Evolutionary conservation across 2,797 vertebrate species (phyloP).

Genomic region (Pseudomugil tenellus): DNA sequence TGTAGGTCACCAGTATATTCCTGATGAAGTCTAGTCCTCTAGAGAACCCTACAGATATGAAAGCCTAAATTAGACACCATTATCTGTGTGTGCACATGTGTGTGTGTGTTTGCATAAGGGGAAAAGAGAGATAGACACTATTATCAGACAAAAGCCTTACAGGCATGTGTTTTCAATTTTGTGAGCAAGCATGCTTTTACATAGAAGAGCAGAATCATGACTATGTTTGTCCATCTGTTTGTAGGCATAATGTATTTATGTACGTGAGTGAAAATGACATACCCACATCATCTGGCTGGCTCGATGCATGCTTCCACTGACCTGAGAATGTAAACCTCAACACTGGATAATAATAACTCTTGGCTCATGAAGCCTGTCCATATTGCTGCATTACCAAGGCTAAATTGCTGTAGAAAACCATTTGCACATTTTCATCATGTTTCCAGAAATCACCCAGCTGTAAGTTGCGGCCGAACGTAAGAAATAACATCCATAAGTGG

Average conservation of each 20-base stretch:
- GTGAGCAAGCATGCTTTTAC: constrained; percentile 59
- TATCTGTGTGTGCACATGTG: constrained; percentile 59
- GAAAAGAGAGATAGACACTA: constrained; percentile 39
- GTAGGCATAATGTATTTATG: constrained; percentile 50
- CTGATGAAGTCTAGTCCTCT: constrained; percentile 80
- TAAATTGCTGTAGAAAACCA: constrained; percentile 51
- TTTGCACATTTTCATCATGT: constrained; percentile 26
- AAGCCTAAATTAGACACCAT: constrained; percentile 79
- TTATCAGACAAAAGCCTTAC: constrained; percentile 65
- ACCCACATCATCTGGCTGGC: constrained; percentile 44
- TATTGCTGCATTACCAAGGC: constrained; percentile 53
- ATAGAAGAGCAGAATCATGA: constrained; percentile 49
- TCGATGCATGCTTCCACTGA: constrained; percentile 54
- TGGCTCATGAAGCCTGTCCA: constrained; percentile 51
- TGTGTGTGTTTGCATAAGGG: constrained; percentile 20
- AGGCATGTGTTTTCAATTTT: constrained; percentile 57
- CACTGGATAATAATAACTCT: constrained; percentile 51
- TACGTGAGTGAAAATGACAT: constrained; percentile 45
- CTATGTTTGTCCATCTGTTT: constrained; percentile 40
- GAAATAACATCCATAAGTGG: constrained; percentile 16
- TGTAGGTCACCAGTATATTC: constrained; percentile 81
- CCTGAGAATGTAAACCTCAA: constrained; percentile 56
- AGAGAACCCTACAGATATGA: constrained; percentile 79
- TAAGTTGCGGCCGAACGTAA: constrained; percentile 3
- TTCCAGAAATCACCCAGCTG: background rate